Evolutionary conservation across 2,888 invertebrate species (phyloP).

Genomic region (Didymodactylos carnosus): DNA sequence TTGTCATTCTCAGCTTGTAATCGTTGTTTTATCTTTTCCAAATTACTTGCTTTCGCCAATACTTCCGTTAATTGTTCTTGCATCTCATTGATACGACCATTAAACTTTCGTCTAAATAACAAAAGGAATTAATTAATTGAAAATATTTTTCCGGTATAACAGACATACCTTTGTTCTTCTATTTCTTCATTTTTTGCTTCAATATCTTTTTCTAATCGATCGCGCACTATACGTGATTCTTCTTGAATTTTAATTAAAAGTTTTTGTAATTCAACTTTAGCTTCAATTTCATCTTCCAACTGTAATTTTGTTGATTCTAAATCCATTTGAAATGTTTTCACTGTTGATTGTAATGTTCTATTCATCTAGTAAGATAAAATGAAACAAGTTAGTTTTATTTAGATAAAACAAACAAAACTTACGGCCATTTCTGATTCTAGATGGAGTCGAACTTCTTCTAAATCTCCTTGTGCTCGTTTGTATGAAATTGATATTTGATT

Average conservation of each 20-base stretch:
- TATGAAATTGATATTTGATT: not conserved
- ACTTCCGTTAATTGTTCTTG: conserved; percentile 10
- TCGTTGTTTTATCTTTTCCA: conserved; percentile 9
- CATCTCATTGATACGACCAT: conserved; percentile 5
- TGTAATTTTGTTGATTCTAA: conserved; percentile 6
- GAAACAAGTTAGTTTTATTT: not conserved
- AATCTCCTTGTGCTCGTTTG: conserved; percentile 4
- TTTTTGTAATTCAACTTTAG: conserved; percentile 12
- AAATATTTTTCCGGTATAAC: not conserved
- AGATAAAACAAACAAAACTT: not conserved
- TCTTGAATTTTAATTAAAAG: conserved; percentile 9
- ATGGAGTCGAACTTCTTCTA: conserved; percentile 11
- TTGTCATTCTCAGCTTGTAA: conserved; percentile 11
- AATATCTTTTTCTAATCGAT: conserved; percentile 8
- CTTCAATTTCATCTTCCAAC: conserved; percentile 12
- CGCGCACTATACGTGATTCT: not conserved
- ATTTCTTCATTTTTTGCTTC: conserved; percentile 11
- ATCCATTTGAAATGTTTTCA: conserved; percentile 5
- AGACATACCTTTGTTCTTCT: conserved; percentile 11
- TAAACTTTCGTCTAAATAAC: conserved; percentile 10
- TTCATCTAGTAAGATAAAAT: not conserved
- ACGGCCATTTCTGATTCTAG: conserved; percentile 13
- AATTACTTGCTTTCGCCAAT: conserved; percentile 5
- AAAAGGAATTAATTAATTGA: not conserved
- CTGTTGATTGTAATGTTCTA: conserved; percentile 8